Percentiles rank a stretch among this genome's conserved stretches.
phyloP scores from a whole-genome alignment of 2,797 vertebrate genomes.

The Gymnoscopelus microlampas region DNA sequence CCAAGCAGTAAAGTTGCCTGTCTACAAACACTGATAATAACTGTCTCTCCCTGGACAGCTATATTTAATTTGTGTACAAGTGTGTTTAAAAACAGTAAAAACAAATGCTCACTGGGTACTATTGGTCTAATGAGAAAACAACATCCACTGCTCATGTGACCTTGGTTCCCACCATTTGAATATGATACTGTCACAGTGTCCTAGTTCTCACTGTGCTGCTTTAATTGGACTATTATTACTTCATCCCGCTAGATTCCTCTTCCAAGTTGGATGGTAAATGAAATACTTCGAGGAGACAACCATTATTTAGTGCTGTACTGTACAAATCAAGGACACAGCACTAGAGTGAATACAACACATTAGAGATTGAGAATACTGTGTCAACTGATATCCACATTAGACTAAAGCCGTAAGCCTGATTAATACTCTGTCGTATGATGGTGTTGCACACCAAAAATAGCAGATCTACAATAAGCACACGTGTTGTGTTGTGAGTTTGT shows the following conservation, averaged over 20 bases:
- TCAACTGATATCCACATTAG: background rate
- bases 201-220: constrained; percentile 51
- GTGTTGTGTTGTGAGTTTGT: no score
- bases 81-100: no score
- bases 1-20: no score
- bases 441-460: no score
- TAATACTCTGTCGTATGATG: no score
- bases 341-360: no score
- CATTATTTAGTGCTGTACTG: background rate
- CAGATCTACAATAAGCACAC: no score
- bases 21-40: no score
- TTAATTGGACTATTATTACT: constrained; percentile 45
- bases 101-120: no score
- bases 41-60: no score
- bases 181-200: constrained; percentile 44
- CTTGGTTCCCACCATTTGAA: constrained; percentile 58
- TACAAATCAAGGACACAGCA: background rate
- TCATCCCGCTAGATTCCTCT: constrained; percentile 10
- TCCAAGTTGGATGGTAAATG: background rate
- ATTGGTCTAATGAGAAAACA: constrained; percentile 54
- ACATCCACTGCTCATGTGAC: constrained; percentile 35
- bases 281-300: background rate
- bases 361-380: background rate
- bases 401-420: background rate
- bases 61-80: no score